Conservation (phyloP, 1,140 invertebrate species). For the Cepaea nemoralis region DNA sequence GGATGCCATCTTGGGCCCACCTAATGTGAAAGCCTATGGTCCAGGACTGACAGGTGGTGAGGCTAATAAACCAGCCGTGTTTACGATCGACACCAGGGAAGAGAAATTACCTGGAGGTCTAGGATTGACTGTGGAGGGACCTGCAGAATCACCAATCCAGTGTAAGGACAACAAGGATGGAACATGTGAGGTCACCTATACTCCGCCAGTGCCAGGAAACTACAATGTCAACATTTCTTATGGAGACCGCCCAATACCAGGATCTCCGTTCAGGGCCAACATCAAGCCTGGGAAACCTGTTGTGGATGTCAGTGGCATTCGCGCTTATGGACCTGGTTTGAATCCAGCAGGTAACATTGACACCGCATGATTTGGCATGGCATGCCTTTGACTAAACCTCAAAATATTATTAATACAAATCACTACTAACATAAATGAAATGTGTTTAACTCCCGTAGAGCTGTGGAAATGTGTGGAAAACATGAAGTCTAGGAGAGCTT, state of each 20-base stretch:
- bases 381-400: no score
- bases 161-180: constrained; percentile 88
- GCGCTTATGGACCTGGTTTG: constrained; percentile 82
- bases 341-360: constrained; percentile 76
- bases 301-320: constrained; percentile 74
- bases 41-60: constrained; percentile 80
- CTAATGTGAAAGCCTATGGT: constrained; percentile 79
- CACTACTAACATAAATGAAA: no score
- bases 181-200: constrained; percentile 85
- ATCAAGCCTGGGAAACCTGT: constrained; percentile 77
- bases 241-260: constrained; percentile 96
- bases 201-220: constrained; percentile 84
- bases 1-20: constrained; percentile 51
- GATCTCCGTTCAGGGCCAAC: constrained; percentile 93
- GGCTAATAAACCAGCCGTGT: constrained; percentile 81
- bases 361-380: neutral
- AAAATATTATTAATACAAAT: no score
- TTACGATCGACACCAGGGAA: constrained; percentile 74
- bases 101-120: constrained; percentile 78
- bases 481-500: no score
- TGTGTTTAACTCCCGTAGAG: no score
- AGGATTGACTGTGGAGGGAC: constrained; percentile 86
- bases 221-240: constrained; percentile 91
- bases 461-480: no score
- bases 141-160: constrained; percentile 85